A percentile compares a stretch with the other conserved stretches of the same genome.
These are phyloP conservation scores for Pithys albifrons DNA, from an alignment of 2,113 vertebrate species.

Conservation along the genomic window DNA sequence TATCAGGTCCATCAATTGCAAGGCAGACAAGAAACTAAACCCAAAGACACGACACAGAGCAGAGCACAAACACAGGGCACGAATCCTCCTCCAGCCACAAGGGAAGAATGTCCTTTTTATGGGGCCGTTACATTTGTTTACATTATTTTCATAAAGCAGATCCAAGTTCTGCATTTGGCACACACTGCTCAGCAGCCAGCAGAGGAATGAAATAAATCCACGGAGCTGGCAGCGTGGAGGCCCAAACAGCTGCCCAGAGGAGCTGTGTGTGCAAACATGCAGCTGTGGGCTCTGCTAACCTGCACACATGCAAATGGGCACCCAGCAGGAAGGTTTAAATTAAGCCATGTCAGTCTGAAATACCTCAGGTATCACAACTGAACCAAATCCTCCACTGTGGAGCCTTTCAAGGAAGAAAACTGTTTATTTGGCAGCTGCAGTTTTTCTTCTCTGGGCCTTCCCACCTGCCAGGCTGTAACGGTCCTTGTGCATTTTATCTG, in stretches of 20 bases:
- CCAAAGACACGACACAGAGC: background rate
- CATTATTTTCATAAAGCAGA: background rate
- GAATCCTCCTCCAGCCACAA: background rate
- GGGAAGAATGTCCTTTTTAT: background rate
- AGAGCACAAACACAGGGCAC: background rate
- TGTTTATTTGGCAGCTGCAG: background rate
- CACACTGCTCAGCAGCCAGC: background rate
- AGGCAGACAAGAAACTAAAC: background rate
- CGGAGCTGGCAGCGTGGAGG: background rate
- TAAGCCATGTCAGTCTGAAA: background rate
- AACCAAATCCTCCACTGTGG: background rate
- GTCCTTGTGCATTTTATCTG: background rate
- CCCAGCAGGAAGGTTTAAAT: background rate
- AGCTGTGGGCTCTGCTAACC: background rate
- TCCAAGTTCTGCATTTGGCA: constrained; percentile 34
- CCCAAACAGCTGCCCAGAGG: constrained; percentile 15
- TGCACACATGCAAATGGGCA: background rate
- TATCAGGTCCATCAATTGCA: background rate
- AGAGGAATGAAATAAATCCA: constrained; percentile 37
- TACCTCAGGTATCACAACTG: background rate
- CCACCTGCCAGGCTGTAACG: background rate
- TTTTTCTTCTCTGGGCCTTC: background rate
- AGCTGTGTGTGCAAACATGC: constrained; percentile 9
- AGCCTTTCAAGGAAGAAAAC: background rate
- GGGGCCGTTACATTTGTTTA: background rate